phyloP scores from a whole-genome alignment of 2,113 vertebrate genomes.

The Psilopogon haemacephalus region DNA sequence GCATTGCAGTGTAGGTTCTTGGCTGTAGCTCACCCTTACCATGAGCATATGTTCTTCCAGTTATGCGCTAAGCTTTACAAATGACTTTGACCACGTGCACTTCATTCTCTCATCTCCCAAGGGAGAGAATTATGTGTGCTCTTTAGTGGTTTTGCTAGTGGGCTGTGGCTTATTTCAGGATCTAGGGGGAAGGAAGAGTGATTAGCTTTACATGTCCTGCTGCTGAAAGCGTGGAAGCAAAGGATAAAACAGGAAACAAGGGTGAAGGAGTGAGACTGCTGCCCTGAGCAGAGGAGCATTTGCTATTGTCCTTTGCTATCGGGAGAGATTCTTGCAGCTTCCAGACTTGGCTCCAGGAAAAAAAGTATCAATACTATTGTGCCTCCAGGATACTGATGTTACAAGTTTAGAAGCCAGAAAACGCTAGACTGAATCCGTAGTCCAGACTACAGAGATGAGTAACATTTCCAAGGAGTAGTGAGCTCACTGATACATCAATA shows the following conservation, averaged over 20 bases:
- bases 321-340: background rate
- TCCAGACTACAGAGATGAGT: background rate
- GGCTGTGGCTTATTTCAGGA: slow-evolving; percentile 45
- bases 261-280: background rate
- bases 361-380: background rate
- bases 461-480: slow-evolving; percentile 40
- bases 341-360: background rate
- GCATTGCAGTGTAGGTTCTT: background rate
- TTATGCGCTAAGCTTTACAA: background rate
- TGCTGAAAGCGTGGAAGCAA: background rate
- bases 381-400: background rate
- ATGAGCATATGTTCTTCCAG: background rate
- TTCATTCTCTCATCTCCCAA: slow-evolving; percentile 33
- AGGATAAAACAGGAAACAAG: background rate
- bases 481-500: slow-evolving; percentile 3
- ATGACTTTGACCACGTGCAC: slow-evolving; percentile 3
- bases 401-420: slow-evolving; percentile 22
- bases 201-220: background rate
- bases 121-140: slow-evolving; percentile 33
- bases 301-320: background rate
- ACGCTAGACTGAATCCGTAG: slow-evolving; percentile 15
- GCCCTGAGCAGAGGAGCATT: background rate
- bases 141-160: slow-evolving; percentile 48
- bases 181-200: slow-evolving; percentile 17
- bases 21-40: background rate